These are phyloP conservation scores for Ophioderma brevispina DNA, from an alignment of 35 echinoderm and acorn worm genomes.

Conservation along the genomic window DNA sequence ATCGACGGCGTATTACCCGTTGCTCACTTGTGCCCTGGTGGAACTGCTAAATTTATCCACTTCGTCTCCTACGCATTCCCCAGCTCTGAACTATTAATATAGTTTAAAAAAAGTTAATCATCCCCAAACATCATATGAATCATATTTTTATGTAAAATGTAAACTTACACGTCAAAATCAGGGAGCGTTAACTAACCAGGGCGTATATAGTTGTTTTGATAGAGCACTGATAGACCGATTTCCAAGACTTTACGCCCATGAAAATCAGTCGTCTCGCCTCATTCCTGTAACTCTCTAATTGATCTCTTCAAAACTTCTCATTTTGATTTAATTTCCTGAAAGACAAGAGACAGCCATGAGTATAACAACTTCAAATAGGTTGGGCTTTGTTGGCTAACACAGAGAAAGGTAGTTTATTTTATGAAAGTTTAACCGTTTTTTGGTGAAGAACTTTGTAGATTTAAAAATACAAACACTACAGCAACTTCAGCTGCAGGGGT, in stretches of 20 bases:
- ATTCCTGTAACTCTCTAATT: not conserved
- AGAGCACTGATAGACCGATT: not conserved
- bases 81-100: not conserved
- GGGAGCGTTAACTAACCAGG: not conserved
- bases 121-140: not conserved
- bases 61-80: not conserved
- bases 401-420: no score
- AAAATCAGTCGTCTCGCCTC: not conserved
- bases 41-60: not conserved
- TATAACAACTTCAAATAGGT: no score
- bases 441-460: no score
- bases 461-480: no score
- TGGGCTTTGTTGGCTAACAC: no score
- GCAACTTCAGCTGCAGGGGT: no score
- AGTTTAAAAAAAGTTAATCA: not conserved
- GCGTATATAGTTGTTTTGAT: not conserved
- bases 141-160: not conserved
- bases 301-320: not conserved
- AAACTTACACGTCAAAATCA: not conserved
- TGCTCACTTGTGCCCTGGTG: not conserved
- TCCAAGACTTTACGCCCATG: constrained; percentile 2
- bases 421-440: no score
- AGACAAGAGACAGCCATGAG: not conserved
- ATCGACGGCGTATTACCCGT: not conserved
- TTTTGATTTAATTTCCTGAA: not conserved